These are phyloP conservation scores for Coenonympha arcania DNA, from an alignment of 2,888 invertebrate species.

Conservation along the genomic window DNA sequence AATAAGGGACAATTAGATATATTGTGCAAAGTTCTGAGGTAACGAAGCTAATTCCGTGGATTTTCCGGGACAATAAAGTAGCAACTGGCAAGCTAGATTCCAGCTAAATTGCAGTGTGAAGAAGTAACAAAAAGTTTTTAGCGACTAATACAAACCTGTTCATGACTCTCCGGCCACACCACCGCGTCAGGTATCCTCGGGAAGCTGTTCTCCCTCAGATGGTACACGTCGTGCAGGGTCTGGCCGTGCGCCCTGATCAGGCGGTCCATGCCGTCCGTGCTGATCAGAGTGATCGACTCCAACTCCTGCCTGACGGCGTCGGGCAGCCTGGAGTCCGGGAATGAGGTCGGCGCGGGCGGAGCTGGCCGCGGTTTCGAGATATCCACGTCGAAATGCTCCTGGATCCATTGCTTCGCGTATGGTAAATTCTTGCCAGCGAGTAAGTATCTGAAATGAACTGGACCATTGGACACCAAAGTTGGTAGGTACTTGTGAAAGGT, in stretches of 20 bases:
- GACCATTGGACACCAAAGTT: no score
- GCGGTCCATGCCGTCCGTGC: constrained; percentile 84
- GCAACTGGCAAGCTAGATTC: no score
- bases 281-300: constrained; percentile 59
- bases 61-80: no score
- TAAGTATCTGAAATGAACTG: constrained; percentile 79
- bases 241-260: constrained; percentile 94
- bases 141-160: constrained; percentile 76
- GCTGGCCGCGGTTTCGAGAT: constrained; percentile 53
- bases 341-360: constrained; percentile 75
- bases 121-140: no score
- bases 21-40: no score
- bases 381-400: constrained; percentile 80
- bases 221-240: constrained; percentile 90
- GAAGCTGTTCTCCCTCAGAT: constrained; percentile 81
- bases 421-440: constrained; percentile 83
- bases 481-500: no score
- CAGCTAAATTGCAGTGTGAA: no score
- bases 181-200: constrained; percentile 94
- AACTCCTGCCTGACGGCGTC: constrained; percentile 73
- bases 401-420: constrained; percentile 86
- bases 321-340: constrained; percentile 79
- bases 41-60: no score
- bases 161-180: constrained; percentile 91
- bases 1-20: no score